Conservation (phyloP, 2,888 invertebrate species). For the Nomada hirtipes region DNA sequence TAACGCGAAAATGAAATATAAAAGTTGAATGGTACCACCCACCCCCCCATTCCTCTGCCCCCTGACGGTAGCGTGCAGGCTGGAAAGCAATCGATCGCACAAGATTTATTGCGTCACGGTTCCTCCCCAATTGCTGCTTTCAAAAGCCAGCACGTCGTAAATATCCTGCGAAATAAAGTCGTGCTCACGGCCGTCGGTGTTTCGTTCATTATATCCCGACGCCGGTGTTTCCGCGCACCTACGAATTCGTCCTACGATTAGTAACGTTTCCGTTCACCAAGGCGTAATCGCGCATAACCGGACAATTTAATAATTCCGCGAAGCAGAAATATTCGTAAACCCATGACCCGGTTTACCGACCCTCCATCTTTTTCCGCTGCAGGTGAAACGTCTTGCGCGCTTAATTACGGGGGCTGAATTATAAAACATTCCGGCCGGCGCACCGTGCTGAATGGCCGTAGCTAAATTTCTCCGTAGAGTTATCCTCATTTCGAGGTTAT, state of each 20-base stretch:
- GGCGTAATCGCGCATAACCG: neutral
- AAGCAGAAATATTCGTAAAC: neutral
- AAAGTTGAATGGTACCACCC: neutral
- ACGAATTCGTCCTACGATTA: neutral
- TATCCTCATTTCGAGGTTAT: constrained; percentile 33
- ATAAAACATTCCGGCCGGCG: constrained; percentile 1
- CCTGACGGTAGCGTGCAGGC: neutral
- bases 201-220: neutral
- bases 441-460: neutral
- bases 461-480: constrained; percentile 29
- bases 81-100: constrained; percentile 4
- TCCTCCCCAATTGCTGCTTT: neutral
- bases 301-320: neutral
- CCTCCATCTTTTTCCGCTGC: neutral
- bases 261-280: neutral
- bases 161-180: neutral
- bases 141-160: neutral
- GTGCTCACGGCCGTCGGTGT: neutral
- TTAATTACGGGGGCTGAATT: constrained; percentile 22
- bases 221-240: neutral
- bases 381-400: neutral
- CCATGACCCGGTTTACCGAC: neutral
- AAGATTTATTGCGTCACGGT: constrained; percentile 2
- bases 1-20: neutral
- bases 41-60: too few species aligned